Conservation (phyloP, 2,113 vertebrate species). For the Boulengeromyrus knoepffleri region DNA sequence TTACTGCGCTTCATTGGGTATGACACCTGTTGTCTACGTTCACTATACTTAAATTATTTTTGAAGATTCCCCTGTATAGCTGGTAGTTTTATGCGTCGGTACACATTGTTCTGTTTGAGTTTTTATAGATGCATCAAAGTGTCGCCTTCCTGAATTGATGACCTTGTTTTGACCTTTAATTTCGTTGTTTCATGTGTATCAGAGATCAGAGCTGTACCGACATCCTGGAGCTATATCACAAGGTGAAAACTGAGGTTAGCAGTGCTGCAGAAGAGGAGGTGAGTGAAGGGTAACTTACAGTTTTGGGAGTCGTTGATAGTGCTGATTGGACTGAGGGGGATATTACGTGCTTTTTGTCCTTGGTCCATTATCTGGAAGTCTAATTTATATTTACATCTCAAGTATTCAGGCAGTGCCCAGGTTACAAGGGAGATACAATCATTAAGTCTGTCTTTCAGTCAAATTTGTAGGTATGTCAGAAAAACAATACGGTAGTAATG, state of each 20-base stretch:
- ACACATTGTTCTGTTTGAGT: not conserved
- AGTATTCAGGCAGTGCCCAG: not conserved
- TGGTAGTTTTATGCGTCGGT: not conserved
- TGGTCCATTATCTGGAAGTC: not conserved
- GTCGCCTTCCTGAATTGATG: not conserved
- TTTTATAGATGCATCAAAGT: not conserved
- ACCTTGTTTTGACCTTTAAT: constrained; percentile 4
- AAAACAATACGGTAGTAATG: not conserved
- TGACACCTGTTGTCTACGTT: constrained; percentile 16
- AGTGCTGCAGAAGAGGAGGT: constrained; percentile 77
- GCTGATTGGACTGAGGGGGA: not conserved
- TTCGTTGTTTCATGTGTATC: not conserved
- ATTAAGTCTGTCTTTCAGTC: not conserved
- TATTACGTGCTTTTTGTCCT: not conserved
- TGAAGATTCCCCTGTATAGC: not conserved
- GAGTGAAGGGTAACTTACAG: constrained; percentile 37
- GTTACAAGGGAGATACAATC: not conserved
- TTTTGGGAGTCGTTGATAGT: not conserved
- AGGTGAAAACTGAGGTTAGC: constrained; percentile 75
- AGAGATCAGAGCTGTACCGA: constrained; percentile 92
- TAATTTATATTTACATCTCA: not conserved
- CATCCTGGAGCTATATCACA: constrained; percentile 82
- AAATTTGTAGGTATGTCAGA: not conserved
- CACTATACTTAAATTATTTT: not conserved
- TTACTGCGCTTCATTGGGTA: constrained; percentile 91